phyloP scores from a whole-genome alignment of 2,888 invertebrate genomes.

The Platynereis dumerilii region DNA sequence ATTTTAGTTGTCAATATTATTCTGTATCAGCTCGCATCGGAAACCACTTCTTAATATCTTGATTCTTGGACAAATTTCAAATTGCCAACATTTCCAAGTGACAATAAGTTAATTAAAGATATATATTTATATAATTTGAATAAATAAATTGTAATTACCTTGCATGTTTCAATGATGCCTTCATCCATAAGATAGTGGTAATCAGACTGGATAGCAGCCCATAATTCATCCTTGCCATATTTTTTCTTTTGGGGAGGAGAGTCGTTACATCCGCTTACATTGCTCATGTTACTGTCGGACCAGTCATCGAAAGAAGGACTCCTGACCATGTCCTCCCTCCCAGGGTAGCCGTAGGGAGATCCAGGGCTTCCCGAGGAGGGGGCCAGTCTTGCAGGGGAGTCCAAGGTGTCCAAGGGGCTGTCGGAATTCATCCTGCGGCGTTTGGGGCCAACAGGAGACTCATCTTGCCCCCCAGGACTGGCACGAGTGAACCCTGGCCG shows the following conservation, averaged over 20 bases:
- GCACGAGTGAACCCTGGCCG: slow-evolving; percentile 14
- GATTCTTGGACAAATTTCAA: too few species aligned
- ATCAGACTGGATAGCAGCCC: slow-evolving; percentile 88
- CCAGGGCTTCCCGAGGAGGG: slow-evolving; percentile 10
- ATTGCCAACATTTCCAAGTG: too few species aligned
- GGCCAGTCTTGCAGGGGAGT: slow-evolving; percentile 9
- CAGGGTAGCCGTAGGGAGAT: not conserved
- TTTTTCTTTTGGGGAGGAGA: not conserved
- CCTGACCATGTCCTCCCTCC: not conserved
- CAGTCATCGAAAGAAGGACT: slow-evolving; percentile 14
- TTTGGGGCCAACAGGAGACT: slow-evolving; percentile 18
- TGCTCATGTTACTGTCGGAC: slow-evolving; percentile 22
- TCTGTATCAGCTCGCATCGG: too few species aligned
- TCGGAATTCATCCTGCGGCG: slow-evolving; percentile 22
- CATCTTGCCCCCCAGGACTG: slow-evolving; percentile 11
- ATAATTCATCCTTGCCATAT: slow-evolving; percentile 71
- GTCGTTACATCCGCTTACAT: not conserved
- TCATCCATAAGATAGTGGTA: slow-evolving; percentile 96
- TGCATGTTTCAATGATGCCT: slow-evolving; percentile 88
- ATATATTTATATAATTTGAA: too few species aligned
- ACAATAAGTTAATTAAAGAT: too few species aligned
- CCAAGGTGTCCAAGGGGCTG: slow-evolving; percentile 15
- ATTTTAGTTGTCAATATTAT: too few species aligned
- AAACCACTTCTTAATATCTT: too few species aligned
- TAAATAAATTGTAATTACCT: too few species aligned